Evolutionary conservation across 2,113 vertebrate genomes (phyloP), one percentile per base, ranked within the genome.

Genomic region (Baryphthengus martii): DNA sequence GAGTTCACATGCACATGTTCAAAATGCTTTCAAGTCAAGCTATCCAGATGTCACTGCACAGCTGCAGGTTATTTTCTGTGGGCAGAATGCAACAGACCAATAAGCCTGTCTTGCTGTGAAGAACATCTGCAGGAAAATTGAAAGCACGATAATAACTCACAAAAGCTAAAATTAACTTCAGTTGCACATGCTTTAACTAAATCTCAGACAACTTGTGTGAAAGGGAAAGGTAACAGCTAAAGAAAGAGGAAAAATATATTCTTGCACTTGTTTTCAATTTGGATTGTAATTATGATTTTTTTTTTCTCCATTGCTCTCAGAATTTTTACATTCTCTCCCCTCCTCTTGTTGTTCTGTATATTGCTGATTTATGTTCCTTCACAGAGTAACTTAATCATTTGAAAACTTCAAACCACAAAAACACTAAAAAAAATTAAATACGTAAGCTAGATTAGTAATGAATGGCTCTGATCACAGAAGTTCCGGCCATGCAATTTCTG

Each of bases 121-220:
- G 78, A 97, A 86, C 95, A 97, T 88, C 95, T 96, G 95, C 75
- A 84, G 49, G 56, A 89, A 91, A 94, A 93, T 58, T 15, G 86
- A 94, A 96, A 70, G 65, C 71, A 88, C 10, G 88, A 49, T 29
- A 17, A 26, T 58, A 92, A 81, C 37, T 91, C 90, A 83, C 16
- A 66, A 70, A 83, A 88, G 44, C 84, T 86, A 92, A 92, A 95
- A 95, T 94, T 93, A 82, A 67, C 35, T 90, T 74, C 40, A 83
- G 35, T 70, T 88, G 5, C 33, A 33, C 52, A 5, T 19, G 42
- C 17, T 56, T 92, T 52, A 75, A 56, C 44, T 67, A 67, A 67
- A 67, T 45, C 35, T 62, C 31, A 67, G 20, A 45, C 63, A 49
- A 49, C 40, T 28, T 5, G 5, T 53, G 23, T 17, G 39, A 88